phyloP scores from a whole-genome alignment of 2,797 vertebrate genomes.

The Mus caroli region DNA sequence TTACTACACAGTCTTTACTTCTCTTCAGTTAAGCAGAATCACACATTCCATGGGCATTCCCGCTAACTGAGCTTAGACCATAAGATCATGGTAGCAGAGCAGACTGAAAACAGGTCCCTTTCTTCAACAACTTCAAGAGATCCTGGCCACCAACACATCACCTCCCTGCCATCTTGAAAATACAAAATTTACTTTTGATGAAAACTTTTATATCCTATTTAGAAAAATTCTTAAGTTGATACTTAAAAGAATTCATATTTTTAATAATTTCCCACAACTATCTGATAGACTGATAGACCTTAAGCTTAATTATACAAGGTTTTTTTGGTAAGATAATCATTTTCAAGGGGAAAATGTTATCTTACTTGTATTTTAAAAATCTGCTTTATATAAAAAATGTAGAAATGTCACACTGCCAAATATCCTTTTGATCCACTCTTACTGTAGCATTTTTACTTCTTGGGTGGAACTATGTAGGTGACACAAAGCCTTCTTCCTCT shows the following conservation, averaged over 20 bases:
- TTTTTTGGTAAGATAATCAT: slow-evolving; percentile 4
- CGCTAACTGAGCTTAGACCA: not conserved
- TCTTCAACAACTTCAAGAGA: slow-evolving; percentile 31
- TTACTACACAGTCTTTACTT: not conserved
- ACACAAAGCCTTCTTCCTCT: not conserved
- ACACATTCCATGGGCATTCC: not conserved
- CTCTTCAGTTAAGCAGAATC: not conserved
- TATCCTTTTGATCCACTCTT: not conserved
- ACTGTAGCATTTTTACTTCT: not conserved
- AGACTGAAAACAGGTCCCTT: not conserved
- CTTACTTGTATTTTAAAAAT: slow-evolving; percentile 65
- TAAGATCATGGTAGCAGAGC: not conserved
- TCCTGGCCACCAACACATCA: not conserved
- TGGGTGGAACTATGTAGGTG: not conserved
- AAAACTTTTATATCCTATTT: slow-evolving; percentile 53
- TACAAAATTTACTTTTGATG: slow-evolving; percentile 52
- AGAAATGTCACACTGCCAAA: slow-evolving; percentile 50
- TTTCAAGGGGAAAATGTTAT: slow-evolving; percentile 58
- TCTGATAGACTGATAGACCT: not conserved
- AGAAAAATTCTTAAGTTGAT: slow-evolving; percentile 68
- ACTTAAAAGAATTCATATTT: slow-evolving; percentile 66
- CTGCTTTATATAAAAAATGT: slow-evolving; percentile 60
- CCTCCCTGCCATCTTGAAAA: slow-evolving; percentile 17
- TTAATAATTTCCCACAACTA: slow-evolving; percentile 51
- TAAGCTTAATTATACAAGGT: slow-evolving; percentile 40